Conservation (phyloP, 2,888 invertebrate species). For the Athalia rosae region DNA sequence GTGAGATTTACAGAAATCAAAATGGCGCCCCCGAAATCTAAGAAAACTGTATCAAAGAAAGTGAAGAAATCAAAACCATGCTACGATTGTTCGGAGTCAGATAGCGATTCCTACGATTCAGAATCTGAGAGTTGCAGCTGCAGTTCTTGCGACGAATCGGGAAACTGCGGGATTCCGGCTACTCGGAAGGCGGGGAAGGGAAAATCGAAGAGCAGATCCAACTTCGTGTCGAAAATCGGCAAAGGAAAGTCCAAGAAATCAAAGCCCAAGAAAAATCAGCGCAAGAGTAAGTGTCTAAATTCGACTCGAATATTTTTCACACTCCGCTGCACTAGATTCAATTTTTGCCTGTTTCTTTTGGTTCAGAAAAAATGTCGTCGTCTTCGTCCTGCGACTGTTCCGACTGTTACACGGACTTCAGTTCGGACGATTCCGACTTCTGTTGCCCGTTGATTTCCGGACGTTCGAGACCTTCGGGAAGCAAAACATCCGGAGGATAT, state of each 20-base stretch:
- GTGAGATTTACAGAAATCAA: too few relatives aligned
- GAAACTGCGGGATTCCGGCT: not conserved
- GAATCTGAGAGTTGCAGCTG: not conserved
- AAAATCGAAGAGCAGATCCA: not conserved
- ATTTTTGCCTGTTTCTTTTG: not conserved
- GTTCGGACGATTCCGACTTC: constrained; percentile 17
- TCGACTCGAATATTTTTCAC: not conserved
- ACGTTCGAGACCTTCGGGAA: not conserved
- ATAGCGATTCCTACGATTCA: constrained; percentile 12
- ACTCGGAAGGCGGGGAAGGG: not conserved
- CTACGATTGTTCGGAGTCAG: not conserved
- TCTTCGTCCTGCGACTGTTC: constrained; percentile 27
- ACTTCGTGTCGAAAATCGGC: not conserved
- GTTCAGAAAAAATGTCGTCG: constrained; percentile 9
- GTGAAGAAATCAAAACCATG: not conserved
- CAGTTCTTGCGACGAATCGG: not conserved
- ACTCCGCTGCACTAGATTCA: not conserved
- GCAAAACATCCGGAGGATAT: not conserved
- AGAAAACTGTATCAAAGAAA: too few relatives aligned
- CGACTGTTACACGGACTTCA: constrained; percentile 8
- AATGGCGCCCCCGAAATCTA: too few relatives aligned
- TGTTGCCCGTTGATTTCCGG: not conserved
- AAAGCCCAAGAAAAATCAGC: constrained; percentile 9
- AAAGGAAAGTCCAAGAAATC: not conserved
- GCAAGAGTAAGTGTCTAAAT: constrained; percentile 11